Conservation (phyloP, 35 echinoderm and acorn worm genomes). For the Holothuria glaberrima region DNA sequence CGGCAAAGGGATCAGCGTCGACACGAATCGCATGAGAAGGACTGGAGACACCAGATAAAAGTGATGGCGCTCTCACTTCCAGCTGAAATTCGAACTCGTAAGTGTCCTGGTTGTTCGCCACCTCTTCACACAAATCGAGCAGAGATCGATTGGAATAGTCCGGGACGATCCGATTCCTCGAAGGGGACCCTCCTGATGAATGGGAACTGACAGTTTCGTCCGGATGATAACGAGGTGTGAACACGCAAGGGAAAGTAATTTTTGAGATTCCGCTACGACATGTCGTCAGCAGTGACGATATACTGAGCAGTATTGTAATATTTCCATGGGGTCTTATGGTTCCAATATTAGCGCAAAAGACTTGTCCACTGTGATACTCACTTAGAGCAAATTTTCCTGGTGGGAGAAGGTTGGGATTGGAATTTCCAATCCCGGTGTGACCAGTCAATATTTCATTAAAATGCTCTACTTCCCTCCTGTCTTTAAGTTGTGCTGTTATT, state of each 20-base stretch:
- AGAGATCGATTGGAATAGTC: conserved; percentile 66
- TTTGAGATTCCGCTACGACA: conserved; percentile 63
- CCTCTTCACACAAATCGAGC: conserved; percentile 79
- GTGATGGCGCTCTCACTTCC: conserved; percentile 83
- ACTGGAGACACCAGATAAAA: conserved; percentile 92
- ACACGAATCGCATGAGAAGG: conserved; percentile 88
- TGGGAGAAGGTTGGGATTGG: conserved; percentile 62
- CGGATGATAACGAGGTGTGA: conserved; percentile 78
- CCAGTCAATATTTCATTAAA: conserved; percentile 91
- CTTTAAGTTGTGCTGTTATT: conserved; percentile 87
- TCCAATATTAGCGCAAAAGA: conserved; percentile 94
- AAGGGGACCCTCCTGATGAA: conserved; percentile 46
- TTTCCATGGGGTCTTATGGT: conserved; percentile 92
- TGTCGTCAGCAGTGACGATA: conserved; percentile 76
- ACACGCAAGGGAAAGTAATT: conserved; percentile 73
- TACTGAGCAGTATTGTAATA: conserved; percentile 83
- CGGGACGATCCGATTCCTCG: neutral
- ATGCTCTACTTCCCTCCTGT: conserved; percentile 81
- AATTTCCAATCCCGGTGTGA: conserved; percentile 41
- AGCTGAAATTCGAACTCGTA: conserved; percentile 99
- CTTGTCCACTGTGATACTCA: conserved; percentile 79
- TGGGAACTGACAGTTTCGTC: conserved; percentile 41
- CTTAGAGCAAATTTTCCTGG: conserved; percentile 92
- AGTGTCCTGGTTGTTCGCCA: conserved; percentile 58
- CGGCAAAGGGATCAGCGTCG: conserved; percentile 96